Evolutionary conservation across 2,888 invertebrate genomes (phyloP).

Genomic region (Phyllotreta cruciferae): DNA sequence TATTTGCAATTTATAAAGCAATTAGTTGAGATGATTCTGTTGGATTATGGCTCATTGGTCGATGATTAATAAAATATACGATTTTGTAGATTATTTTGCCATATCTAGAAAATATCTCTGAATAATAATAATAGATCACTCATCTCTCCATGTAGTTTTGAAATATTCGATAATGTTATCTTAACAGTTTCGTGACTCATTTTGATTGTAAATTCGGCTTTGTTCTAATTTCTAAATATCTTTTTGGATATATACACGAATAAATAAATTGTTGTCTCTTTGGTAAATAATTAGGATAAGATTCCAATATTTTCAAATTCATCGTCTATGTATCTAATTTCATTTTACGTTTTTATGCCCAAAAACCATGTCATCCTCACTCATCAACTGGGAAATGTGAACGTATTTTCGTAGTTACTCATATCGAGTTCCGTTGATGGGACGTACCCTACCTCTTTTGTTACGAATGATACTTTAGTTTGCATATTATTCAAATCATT

Average conservation of each 20-base stretch:
- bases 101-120: constrained; percentile 12
- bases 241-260: neutral
- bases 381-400: neutral
- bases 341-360: too few relatives aligned
- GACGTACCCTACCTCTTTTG: constrained; percentile 12
- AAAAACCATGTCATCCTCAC: too few relatives aligned
- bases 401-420: constrained; percentile 16
- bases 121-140: constrained; percentile 14
- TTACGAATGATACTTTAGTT: constrained; percentile 7
- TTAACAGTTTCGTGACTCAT: constrained; percentile 16
- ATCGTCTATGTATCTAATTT: too few relatives aligned
- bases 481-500: constrained; percentile 10
- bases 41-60: neutral
- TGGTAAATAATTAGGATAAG: too few relatives aligned
- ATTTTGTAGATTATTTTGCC: constrained; percentile 13
- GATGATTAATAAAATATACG: constrained; percentile 9
- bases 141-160: constrained; percentile 10
- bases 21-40: constrained; percentile 1
- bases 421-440: neutral
- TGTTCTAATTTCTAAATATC: constrained; percentile 7
- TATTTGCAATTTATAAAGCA: neutral
- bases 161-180: constrained; percentile 17
- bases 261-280: too few relatives aligned
- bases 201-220: constrained; percentile 10
- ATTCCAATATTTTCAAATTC: too few relatives aligned